Base-by-base conservation (phyloP, 2,797 vertebrate species). In the Sebastes cheni region DNA sequence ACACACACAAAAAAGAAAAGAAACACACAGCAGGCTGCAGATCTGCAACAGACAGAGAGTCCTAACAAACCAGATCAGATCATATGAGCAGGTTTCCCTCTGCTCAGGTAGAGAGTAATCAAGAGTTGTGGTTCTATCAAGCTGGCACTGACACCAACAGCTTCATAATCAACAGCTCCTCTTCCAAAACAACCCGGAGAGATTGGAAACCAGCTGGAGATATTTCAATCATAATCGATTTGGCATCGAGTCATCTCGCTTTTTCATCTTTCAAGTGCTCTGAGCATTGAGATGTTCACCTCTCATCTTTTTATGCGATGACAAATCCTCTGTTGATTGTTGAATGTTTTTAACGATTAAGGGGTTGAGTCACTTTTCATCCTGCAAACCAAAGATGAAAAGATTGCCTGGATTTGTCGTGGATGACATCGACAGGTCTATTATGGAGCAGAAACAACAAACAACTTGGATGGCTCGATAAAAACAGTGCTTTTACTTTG, bases 161-260 rank as follows among this genome's bases (percentile, higher is more conserved):
- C 77, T 84, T 87, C 78, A 86, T 86, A 77, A 90, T 87, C 81
- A 91, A 90, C 82, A 60, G 77, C 73, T 82, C 65, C 39, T 79
- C 72, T 87, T 78, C 69, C 64, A 79, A 42, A 85, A 85, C 77
- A 84, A 79, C 77, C 46, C 61, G 59, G n/a, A 74, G 75, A 82
- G 76, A 88, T 74, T 82, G 71, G 20, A 83, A 83, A 88, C 34
- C 89, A 92, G 88, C 90, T 86, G 91, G 88, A 86, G 79, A 71
- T 69, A 75, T 88, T 89, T 87, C 80, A 80, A 20, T 85, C 64
- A 61, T 71, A 74, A 90, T 85, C 30, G 65, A 92, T 90, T 86
- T 83, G 86, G 32, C 67, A 74, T 58, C 14, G 61, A 85, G 60
- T 84, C 83, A 25, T 83, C 32, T 25, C 11, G n/a, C 10, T 59